Percentiles rank a stretch among this genome's conserved stretches.
Evolutionary conservation across 1,140 invertebrate genomes (phyloP).

Genomic region (Colletes gigas): DNA sequence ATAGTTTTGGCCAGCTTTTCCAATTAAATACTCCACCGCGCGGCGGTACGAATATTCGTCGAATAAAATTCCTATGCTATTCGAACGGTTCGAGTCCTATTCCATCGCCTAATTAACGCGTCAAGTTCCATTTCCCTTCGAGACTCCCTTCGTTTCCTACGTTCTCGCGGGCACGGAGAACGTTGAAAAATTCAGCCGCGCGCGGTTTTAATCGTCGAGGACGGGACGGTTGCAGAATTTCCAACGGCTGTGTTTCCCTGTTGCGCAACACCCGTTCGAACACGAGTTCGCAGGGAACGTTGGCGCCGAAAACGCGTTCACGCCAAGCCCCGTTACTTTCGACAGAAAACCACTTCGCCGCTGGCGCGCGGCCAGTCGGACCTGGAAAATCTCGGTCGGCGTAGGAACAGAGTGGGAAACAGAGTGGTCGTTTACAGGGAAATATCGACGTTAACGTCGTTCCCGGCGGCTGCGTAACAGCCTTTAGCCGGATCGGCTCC

Average conservation of each 20-base stretch:
- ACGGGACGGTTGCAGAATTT: not conserved
- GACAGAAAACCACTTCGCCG: constrained; percentile 44
- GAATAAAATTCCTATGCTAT: too few species aligned
- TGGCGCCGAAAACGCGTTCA: constrained; percentile 36
- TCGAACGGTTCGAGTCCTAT: too few species aligned
- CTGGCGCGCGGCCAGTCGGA: constrained; percentile 35
- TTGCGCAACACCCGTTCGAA: constrained; percentile 5
- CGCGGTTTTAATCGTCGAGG: too few species aligned
- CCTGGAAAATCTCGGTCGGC: constrained; percentile 31
- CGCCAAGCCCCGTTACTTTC: constrained; percentile 40
- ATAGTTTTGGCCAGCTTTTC: too few species aligned
- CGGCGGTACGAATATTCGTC: too few species aligned
- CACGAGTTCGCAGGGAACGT: not conserved
- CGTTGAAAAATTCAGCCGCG: too few species aligned
- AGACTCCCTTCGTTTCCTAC: too few species aligned
- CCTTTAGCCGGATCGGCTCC: constrained; percentile 38
- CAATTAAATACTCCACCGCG: too few species aligned
- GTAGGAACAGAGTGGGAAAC: not conserved
- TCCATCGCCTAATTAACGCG: too few species aligned
- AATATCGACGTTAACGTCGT: constrained; percentile 57
- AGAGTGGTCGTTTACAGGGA: constrained; percentile 48
- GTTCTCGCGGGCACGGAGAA: too few species aligned
- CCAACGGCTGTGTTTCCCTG: constrained; percentile 15
- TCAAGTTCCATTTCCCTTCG: too few species aligned
- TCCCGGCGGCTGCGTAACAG: constrained; percentile 52